Conservation (phyloP, 2,888 invertebrate genomes). For the Hypercompe scribonia region DNA sequence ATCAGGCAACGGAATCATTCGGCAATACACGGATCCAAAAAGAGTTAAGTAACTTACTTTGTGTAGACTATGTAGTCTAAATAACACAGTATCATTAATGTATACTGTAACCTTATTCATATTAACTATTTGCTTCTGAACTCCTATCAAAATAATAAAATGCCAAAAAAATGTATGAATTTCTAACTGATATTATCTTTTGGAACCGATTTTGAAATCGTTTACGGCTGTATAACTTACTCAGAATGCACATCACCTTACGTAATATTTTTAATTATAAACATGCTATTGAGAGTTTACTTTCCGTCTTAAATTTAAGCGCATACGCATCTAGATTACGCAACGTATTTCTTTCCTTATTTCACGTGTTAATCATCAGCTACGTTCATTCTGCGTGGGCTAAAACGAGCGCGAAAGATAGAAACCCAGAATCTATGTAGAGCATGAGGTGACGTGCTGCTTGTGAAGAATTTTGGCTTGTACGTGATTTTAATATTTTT, state of each 20-base stretch:
- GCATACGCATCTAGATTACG: background rate
- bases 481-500: no score
- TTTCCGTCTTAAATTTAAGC: background rate
- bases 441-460: constrained; percentile 7
- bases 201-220: background rate
- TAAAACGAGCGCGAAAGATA: constrained; percentile 16
- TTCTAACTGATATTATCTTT: background rate
- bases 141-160: no score
- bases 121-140: no score
- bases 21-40: no score
- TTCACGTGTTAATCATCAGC: constrained; percentile 35
- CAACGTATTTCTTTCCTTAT: constrained; percentile 25
- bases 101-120: no score
- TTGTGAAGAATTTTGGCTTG: background rate
- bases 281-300: background rate
- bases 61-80: no score
- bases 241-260: background rate
- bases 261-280: background rate
- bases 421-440: constrained; percentile 7
- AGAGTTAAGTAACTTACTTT: no score
- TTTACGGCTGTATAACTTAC: background rate
- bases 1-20: no score
- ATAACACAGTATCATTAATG: no score
- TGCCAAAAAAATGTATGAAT: no score
- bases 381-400: constrained; percentile 40